Evolutionary conservation across 2,797 vertebrate species (phyloP).

Genomic region (Leucoraja ocellata): DNA sequence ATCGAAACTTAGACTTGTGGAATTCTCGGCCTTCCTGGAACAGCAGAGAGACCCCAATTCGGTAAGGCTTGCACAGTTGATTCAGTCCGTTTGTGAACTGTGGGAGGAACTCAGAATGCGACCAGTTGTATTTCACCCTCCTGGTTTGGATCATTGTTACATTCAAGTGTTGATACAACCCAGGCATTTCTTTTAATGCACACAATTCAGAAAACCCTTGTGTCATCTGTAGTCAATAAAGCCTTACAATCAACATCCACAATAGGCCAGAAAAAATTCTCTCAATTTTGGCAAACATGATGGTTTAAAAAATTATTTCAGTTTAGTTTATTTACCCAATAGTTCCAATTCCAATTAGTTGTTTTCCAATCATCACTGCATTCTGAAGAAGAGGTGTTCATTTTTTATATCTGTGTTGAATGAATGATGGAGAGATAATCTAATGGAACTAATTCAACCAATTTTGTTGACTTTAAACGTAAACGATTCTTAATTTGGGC

Average conservation of each 20-base stretch:
- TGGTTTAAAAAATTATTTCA: neutral
- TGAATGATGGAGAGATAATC: neutral
- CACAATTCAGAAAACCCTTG: no score
- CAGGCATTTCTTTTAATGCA: no score
- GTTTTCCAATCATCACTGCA: neutral
- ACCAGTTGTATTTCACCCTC: neutral
- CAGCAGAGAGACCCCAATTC: constrained; percentile 93
- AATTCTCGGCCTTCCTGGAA: constrained; percentile 94
- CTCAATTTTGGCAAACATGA: neutral
- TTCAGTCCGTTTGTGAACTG: constrained; percentile 54
- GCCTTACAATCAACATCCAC: no score
- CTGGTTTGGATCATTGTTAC: neutral
- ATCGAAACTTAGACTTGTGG: constrained; percentile 90
- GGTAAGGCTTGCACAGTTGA: constrained; percentile 57
- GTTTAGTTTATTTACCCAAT: no score
- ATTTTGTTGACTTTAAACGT: neutral
- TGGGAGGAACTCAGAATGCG: constrained; percentile 44
- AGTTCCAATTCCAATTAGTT: no score
- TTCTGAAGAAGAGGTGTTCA: neutral
- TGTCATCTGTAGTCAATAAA: neutral
- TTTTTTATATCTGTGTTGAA: neutral
- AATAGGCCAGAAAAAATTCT: neutral
- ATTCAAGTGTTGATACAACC: no score
- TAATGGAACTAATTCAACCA: neutral
- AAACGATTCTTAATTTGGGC: no score